A percentile compares a stretch with the other conserved stretches of the same genome.
These are phyloP conservation scores for Buceros bicornis DNA, from an alignment of 2,797 vertebrate genomes.

Conservation along the genomic window DNA sequence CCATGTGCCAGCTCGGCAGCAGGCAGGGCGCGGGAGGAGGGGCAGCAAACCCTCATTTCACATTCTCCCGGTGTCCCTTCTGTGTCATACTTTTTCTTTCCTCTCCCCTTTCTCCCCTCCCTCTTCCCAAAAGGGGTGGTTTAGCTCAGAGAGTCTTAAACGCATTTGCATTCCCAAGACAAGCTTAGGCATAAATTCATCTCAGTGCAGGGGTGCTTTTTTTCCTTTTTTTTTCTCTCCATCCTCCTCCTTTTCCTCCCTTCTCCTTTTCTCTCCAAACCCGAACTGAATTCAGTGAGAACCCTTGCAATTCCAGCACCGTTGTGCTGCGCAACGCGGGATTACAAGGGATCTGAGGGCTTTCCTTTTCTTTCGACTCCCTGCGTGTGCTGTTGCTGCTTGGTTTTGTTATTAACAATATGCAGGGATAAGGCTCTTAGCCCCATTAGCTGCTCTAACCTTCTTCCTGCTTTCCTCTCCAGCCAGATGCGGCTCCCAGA, in stretches of 20 bases:
- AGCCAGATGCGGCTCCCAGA: background rate
- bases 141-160: slow-evolving; percentile 67
- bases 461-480: background rate
- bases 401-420: slow-evolving; percentile 19
- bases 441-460: background rate
- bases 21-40: background rate
- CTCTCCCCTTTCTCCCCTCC: background rate
- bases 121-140: slow-evolving; percentile 57
- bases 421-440: background rate
- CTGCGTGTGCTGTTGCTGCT: background rate
- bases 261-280: slow-evolving; percentile 33
- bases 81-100: slow-evolving; percentile 1
- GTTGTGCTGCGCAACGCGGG: background rate
- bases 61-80: slow-evolving; percentile 52
- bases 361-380: slow-evolving; percentile 18
- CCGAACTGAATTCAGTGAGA: slow-evolving; percentile 52
- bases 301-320: background rate
- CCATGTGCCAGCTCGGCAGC: background rate
- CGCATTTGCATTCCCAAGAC: slow-evolving; percentile 76
- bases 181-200: slow-evolving; percentile 74
- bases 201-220: slow-evolving; percentile 33
- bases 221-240: background rate
- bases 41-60: slow-evolving; percentile 26
- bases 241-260: slow-evolving; percentile 18
- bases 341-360: slow-evolving; percentile 15